These are phyloP conservation scores for Tetrapedia diversipes DNA, from an alignment of 2,888 invertebrate species.

Conservation along the genomic window DNA sequence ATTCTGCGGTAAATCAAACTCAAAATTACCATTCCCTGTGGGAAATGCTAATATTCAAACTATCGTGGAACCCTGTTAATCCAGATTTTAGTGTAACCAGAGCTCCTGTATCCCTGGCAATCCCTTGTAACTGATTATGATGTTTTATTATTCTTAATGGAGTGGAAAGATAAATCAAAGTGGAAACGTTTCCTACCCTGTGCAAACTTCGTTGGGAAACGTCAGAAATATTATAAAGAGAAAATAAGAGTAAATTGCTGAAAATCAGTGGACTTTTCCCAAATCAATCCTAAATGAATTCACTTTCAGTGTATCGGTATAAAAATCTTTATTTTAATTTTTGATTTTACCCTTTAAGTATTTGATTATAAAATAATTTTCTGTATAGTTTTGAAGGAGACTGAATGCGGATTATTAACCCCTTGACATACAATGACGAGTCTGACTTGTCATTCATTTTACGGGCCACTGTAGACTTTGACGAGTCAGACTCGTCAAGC, in stretches of 20 bases:
- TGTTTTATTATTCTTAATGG: conserved; percentile 27
- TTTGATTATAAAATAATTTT: too few relatives aligned
- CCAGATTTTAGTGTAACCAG: conserved; percentile 50
- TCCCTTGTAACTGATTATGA: conserved; percentile 47
- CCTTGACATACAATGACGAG: too few relatives aligned
- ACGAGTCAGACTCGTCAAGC: too few relatives aligned
- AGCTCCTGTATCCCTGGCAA: conserved; percentile 37
- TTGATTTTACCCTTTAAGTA: too few relatives aligned
- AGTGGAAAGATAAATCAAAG: conserved; percentile 14
- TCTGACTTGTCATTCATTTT: too few relatives aligned
- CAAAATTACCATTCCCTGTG: conserved; percentile 43
- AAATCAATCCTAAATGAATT: too few relatives aligned
- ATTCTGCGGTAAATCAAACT: conserved; percentile 49
- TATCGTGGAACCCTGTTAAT: conserved; percentile 47
- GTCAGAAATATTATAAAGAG: background rate
- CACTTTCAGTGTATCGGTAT: too few relatives aligned
- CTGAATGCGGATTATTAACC: too few relatives aligned
- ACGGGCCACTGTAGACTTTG: too few relatives aligned
- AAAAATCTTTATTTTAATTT: too few relatives aligned
- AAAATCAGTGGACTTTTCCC: too few relatives aligned
- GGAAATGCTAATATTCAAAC: conserved; percentile 51
- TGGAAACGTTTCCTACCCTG: background rate
- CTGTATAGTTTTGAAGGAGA: too few relatives aligned
- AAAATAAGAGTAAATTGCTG: background rate
- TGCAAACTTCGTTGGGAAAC: background rate